phyloP scores from a whole-genome alignment of 2,888 invertebrate genomes.

The Polyploca ridens region DNA sequence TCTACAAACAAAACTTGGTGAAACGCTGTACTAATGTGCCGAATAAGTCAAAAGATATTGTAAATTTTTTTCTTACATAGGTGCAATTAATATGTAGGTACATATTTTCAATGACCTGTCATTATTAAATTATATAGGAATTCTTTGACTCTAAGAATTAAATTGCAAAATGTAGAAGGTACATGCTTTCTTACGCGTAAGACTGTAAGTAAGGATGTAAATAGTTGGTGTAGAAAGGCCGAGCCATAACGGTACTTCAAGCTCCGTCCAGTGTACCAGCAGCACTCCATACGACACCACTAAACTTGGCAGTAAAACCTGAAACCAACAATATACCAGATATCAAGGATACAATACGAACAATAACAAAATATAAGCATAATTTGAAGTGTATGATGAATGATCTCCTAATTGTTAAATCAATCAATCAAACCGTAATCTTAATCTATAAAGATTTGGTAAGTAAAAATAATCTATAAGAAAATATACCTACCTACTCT shows the following conservation, averaged over 20 bases:
- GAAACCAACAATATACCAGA: constrained; percentile 31
- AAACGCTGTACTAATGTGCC: too few relatives aligned
- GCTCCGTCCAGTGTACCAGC: constrained; percentile 59
- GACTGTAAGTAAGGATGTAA: constrained; percentile 64
- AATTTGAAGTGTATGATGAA: background rate
- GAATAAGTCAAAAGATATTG: background rate
- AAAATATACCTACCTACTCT: background rate
- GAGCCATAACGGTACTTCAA: constrained; percentile 66
- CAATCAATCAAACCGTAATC: constrained; percentile 15
- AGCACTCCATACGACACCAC: constrained; percentile 74
- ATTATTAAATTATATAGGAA: too few relatives aligned
- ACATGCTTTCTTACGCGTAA: constrained; percentile 66
- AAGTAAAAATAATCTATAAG: background rate
- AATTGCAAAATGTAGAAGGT: too few relatives aligned
- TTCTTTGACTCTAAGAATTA: background rate
- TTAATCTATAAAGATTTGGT: background rate
- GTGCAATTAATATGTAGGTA: background rate
- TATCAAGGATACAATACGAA: background rate
- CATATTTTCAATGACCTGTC: too few relatives aligned
- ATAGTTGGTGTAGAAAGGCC: constrained; percentile 68
- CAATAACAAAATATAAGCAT: background rate
- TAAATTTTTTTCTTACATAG: background rate
- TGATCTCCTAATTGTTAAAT: constrained; percentile 4
- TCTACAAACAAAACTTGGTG: constrained; percentile 52
- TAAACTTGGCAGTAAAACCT: constrained; percentile 73